A percentile compares a stretch with the other conserved stretches of the same genome.
Conservation (phyloP, 1,140 invertebrate species). For the Trachelipus rathkii region DNA sequence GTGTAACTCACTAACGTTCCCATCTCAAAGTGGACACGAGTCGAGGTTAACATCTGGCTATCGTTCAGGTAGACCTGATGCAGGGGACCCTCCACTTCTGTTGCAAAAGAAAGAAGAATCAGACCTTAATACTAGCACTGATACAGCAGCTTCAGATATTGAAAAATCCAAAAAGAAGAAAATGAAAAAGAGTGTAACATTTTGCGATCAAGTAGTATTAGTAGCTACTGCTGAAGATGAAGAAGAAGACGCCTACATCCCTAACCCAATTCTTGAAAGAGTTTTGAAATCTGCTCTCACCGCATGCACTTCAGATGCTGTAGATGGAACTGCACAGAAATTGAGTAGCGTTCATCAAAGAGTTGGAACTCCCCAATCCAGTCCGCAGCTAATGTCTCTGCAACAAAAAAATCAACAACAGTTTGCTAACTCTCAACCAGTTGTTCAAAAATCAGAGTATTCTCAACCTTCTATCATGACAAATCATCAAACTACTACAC, state of each 20-base stretch:
- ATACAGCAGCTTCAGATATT: conserved; percentile 35
- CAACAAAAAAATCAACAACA: conserved; percentile 14
- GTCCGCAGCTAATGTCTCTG: conserved; percentile 18
- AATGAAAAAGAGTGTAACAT: conserved; percentile 83
- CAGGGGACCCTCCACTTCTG: conserved; percentile 16
- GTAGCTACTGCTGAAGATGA: conserved; percentile 88
- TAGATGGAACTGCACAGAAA: background rate
- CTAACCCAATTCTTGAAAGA: conserved; percentile 81
- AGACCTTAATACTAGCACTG: conserved; percentile 40
- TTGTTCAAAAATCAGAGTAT: conserved; percentile 25
- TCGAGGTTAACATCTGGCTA: conserved; percentile 38
- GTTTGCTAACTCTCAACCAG: conserved; percentile 20
- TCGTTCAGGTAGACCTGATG: conserved; percentile 27
- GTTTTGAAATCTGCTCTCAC: conserved; percentile 71
- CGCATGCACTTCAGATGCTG: conserved; percentile 35
- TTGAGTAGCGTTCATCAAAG: conserved; percentile 17
- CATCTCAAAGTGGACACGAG: conserved; percentile 41
- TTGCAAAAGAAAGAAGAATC: conserved; percentile 36
- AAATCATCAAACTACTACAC: conserved; percentile 16
- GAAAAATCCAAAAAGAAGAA: conserved; percentile 44
- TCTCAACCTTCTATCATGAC: conserved; percentile 3
- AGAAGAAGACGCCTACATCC: conserved; percentile 78
- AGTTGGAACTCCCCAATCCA: conserved; percentile 28
- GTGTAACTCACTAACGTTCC: conserved; percentile 42
- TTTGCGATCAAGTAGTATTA: conserved; percentile 86